A percentile compares a stretch with the other conserved stretches of the same genome.
These are phyloP conservation scores for Megatriorchis doriae DNA, from an alignment of 2,113 vertebrate genomes.

Conservation along the genomic window DNA sequence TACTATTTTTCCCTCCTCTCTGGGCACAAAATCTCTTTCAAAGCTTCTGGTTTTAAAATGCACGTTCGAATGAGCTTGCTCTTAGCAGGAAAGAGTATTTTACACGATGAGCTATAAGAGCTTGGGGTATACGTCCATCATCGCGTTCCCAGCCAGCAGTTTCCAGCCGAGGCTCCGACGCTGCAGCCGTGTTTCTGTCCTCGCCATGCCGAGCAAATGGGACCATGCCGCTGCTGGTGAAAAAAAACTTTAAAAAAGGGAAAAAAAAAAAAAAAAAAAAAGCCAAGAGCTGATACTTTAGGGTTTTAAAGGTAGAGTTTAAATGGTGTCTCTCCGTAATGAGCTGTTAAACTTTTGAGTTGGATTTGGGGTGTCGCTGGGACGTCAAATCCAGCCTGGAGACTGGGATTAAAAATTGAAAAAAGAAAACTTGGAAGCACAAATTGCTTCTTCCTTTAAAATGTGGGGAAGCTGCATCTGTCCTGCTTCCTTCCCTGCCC, in stretches of 20 bases:
- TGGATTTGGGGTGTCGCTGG: not conserved
- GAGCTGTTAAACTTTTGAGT: not conserved
- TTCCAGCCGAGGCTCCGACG: not conserved
- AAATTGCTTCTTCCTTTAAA: not conserved
- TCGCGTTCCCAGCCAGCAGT: not conserved
- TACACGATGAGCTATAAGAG: not conserved
- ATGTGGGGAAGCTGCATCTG: rapidly evolving
- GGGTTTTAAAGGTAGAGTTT: not conserved
- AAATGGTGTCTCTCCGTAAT: rapidly evolving
- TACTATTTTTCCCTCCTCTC: not conserved
- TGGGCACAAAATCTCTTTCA: not conserved
- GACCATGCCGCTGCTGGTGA: rapidly evolving
- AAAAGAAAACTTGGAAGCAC: not conserved
- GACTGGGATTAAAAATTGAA: not conserved
- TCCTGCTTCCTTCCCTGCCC: not conserved
- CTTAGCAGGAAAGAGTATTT: not conserved
- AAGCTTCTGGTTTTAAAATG: not conserved
- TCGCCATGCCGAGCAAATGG: not conserved
- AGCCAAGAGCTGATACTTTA: not conserved
- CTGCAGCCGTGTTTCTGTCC: not conserved
- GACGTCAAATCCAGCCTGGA: not conserved
- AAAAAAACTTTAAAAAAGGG: not conserved
- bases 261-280: not conserved
- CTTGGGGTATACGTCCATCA: not conserved
- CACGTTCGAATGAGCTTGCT: rapidly evolving